A percentile compares a stretch with the other conserved stretches of the same genome.
phyloP scores from a whole-genome alignment of 2,113 vertebrate genomes.

The Bujurquina vittata region DNA sequence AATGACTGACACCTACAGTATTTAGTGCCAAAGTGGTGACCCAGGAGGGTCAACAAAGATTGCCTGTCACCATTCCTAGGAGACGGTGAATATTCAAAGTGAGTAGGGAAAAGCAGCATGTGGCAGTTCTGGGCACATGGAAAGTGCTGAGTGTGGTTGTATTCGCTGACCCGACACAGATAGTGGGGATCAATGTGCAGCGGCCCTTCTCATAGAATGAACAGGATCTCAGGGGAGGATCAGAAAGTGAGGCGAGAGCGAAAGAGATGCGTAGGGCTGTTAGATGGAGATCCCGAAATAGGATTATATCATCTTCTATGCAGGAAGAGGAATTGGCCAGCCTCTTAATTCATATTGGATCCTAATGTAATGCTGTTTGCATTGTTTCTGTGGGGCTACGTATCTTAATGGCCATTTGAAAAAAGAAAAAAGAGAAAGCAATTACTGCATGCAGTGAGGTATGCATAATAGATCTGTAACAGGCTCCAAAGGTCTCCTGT shows the following conservation, averaged over 20 bases:
- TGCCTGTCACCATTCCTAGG: slow-evolving; percentile 30
- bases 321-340: slow-evolving; percentile 72
- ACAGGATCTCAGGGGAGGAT: slow-evolving; percentile 68
- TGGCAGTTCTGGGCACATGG: slow-evolving; percentile 32
- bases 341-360: slow-evolving; percentile 66
- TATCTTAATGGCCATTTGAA: slow-evolving; percentile 42
- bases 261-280: slow-evolving; percentile 31
- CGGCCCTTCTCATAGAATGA: slow-evolving; percentile 61
- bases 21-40: slow-evolving; percentile 20
- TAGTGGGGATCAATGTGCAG: slow-evolving; percentile 72
- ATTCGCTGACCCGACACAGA: slow-evolving; percentile 72
- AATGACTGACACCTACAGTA: slow-evolving; percentile 36
- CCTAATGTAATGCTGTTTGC: slow-evolving; percentile 65
- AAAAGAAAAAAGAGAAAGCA: slow-evolving; percentile 21
- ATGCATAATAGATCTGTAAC: slow-evolving; percentile 34
- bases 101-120: slow-evolving; percentile 32
- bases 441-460: slow-evolving; percentile 49
- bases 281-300: slow-evolving; percentile 68
- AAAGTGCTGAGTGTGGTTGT: slow-evolving; percentile 67
- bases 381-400: slow-evolving; percentile 51
- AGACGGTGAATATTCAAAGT: slow-evolving; percentile 29
- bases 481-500: slow-evolving; percentile 15
- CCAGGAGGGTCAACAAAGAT: slow-evolving; percentile 40
- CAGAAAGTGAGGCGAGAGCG: slow-evolving; percentile 36
- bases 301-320: slow-evolving; percentile 65